These are phyloP conservation scores for Leucopsar rothschildi DNA, from an alignment of 2,113 vertebrate species.

Conservation along the genomic window DNA sequence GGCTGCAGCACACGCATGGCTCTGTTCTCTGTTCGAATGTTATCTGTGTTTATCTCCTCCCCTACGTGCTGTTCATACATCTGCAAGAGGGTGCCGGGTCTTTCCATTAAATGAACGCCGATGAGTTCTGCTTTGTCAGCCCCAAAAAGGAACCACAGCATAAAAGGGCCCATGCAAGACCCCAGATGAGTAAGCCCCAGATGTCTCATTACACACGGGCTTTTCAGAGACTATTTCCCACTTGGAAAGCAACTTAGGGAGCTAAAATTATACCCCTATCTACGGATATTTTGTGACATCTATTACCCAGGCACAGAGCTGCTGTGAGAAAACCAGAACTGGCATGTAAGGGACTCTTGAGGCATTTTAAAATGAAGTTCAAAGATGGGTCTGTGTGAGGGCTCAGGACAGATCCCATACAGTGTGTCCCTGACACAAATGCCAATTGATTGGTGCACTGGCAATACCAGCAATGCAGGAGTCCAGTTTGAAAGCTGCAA, in stretches of 20 bases:
- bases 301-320: not conserved
- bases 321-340: not conserved
- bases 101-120: not conserved
- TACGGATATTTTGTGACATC: not conserved
- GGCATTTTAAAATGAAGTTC: not conserved
- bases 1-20: not conserved
- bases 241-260: not conserved
- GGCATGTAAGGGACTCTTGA: not conserved
- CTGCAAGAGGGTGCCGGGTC: not conserved
- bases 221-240: slow-evolving; percentile 12
- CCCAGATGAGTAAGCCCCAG: slow-evolving; percentile 20
- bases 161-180: not conserved
- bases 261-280: slow-evolving; percentile 17
- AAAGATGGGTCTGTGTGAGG: not conserved
- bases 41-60: not conserved
- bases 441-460: not conserved
- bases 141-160: not conserved
- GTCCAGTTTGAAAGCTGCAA: not conserved
- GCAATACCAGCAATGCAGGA: not conserved
- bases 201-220: not conserved
- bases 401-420: not conserved
- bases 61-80: not conserved
- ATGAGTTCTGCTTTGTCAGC: not conserved
- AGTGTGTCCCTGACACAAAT: not conserved
- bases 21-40: not conserved